Base-by-base conservation (phyloP, 2,888 invertebrate species). In the Pseudolycoriella hygida region DNA sequence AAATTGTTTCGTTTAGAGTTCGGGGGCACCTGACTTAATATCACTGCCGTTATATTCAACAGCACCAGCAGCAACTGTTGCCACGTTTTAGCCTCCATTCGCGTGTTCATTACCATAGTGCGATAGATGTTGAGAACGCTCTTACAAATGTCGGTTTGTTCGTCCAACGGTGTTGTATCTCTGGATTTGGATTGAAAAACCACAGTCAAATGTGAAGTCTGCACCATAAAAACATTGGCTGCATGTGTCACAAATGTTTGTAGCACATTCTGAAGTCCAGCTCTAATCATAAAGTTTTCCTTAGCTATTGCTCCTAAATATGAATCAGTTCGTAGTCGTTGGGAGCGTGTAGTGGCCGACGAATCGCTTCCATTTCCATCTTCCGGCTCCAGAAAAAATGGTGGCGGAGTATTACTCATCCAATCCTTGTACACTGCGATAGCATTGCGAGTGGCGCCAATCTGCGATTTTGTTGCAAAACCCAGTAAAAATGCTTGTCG, bases 141-240 rank as follows among this genome's bases (percentile, higher is more conserved):
- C 66, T 94, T 94, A 68, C 94, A 94, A 47, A 92, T 83, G 64
- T 96, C 94, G 0, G 93, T 93, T 66, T 92, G 92, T 60, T 92
- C 90, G 57, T 90, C 89, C 31, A 89, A 62, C 47, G 87, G 70
- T 44, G 78, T 74, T n/a, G 74, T 71, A 52, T 71, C 72, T 3
- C 76, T 73, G 47, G 73, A 68, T 45, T 73, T 69, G 1, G 72
- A 66, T 46, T 71, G 70, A 50, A 74, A 70, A 54, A 79, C 77
- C 34, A 64, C 61, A 47, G 62, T 64, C 4, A 63, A 51, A 49
- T 62, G 58, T 10, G 59, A 57, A 1, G 64, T 65, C 43, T 63
- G 60, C 40, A 88, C 71, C 47, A 92, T 73, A 70, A 96, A 96
- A 49, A 94, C 92, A 66, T 92, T 88, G 12, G 93, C 84, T 3